These are phyloP conservation scores for Diadumene lineata DNA, from an alignment of 92 coral and sea anemone species.

Conservation along the genomic window DNA sequence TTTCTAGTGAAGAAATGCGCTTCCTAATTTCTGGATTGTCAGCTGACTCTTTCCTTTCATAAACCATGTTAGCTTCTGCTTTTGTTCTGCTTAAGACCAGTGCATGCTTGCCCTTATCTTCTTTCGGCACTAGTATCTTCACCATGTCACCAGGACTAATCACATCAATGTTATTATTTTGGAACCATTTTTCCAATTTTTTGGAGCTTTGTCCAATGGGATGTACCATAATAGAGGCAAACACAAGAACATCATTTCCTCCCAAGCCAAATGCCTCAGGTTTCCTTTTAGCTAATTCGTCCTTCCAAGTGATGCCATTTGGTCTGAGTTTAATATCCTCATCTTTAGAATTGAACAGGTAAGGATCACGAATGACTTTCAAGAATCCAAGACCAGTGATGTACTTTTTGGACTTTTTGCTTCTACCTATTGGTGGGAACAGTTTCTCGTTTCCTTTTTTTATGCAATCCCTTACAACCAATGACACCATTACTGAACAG, in stretches of 20 bases:
- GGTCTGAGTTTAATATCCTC: not conserved
- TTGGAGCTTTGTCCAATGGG: not conserved
- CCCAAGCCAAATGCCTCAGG: not conserved
- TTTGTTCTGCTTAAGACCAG: not conserved
- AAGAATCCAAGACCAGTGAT: too few species aligned
- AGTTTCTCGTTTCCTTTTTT: not conserved
- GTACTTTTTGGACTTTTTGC: too few species aligned
- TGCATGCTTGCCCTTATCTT: not conserved
- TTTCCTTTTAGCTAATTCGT: not conserved
- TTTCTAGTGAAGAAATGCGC: too few species aligned
- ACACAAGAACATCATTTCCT: not conserved
- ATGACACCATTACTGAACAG: not conserved
- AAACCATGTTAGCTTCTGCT: too few species aligned
- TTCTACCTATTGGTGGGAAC: not conserved
- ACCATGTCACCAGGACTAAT: not conserved
- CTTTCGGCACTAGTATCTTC: not conserved
- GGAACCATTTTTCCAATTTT: not conserved
- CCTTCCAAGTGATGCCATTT: not conserved
- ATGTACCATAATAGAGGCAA: slow-evolving; percentile 1
- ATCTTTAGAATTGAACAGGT: slow-evolving; percentile 8
- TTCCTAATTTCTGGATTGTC: too few species aligned
- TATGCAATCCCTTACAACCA: not conserved
- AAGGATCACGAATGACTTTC: not conserved
- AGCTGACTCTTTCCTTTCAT: too few species aligned
- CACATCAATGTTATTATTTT: not conserved